These are phyloP conservation scores for Ataeniobius toweri DNA, from an alignment of 2,797 vertebrate genomes.

Conservation along the genomic window DNA sequence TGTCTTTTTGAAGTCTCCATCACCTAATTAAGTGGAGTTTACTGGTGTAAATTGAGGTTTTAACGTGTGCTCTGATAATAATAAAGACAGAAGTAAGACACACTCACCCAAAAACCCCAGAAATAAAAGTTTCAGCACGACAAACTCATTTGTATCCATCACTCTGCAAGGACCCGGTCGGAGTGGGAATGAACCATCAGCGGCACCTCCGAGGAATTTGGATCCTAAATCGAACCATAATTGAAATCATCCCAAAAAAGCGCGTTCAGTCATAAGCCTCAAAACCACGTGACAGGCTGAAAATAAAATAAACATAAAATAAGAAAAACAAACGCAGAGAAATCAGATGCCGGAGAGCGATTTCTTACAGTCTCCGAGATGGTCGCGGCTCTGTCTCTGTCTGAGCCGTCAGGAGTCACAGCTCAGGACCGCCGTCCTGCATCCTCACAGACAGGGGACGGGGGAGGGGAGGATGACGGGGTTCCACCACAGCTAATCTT, in stretches of 20 bases:
- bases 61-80: not conserved
- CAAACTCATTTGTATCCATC: conserved; percentile 75
- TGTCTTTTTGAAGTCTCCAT: not conserved
- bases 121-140: conserved; percentile 74
- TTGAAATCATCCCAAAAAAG: conserved; percentile 46
- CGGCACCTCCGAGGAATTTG: conserved; percentile 50
- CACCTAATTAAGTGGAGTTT: not conserved
- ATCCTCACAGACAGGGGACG: conserved; percentile 47
- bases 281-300: not conserved
- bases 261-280: conserved; percentile 7
- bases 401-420: conserved; percentile 38
- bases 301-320: not conserved
- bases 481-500: not conserved
- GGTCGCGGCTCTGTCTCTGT: conserved; percentile 25
- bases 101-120: conserved; percentile 75
- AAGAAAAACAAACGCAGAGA: not conserved
- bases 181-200: conserved; percentile 61
- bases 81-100: not conserved
- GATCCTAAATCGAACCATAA: conserved; percentile 67
- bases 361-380: conserved; percentile 20
- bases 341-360: conserved; percentile 18
- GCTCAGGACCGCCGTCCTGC: conserved; percentile 45
- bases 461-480: not conserved
- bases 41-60: not conserved
- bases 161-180: conserved; percentile 53